Evolutionary conservation across 2,797 vertebrate species (phyloP), one percentile per base, ranked within the genome.

Genomic region (Columba guinea): DNA sequence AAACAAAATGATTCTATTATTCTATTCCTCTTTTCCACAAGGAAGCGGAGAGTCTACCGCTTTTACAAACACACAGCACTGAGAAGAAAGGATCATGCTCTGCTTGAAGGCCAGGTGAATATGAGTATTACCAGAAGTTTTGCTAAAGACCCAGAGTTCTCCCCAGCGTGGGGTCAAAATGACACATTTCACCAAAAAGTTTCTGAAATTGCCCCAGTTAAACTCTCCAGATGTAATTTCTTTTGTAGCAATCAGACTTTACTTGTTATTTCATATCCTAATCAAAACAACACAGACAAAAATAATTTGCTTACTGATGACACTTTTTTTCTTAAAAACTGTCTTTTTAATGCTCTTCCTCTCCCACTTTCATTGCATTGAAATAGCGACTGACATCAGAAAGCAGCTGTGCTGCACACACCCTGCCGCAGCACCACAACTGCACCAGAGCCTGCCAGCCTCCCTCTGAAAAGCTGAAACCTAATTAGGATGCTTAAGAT

Each of bases 241-340:
- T 93, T 97, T 97, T 97, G 95, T 97, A 92, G 96, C 95, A 97
- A 97, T 97, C 95, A 97, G 96, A 96, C 91, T 96, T 96, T 87
- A 87, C 93, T 97, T 97, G 95, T 97, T 94, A 94, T 95, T 94
- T 95, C 95, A 95, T 90, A 96, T 96, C 96, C 96, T 94, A 97
- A 97, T 94, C 95, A 97, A 96, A 96, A 96, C 94, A 96, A 95
- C 89, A 87, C 91, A 90, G 95, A 89, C 94, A 82, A 96, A 96
- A 97, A 96, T 97, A 96, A 97, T 97, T 97, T 97, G 96, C 96
- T 96, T 97, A 96, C 96, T 97, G 90, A 95, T 56, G 93, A 94
- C 93, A 93, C 94, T 93, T 94, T 96, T 96, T 91, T 78, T 77
- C 80, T 92, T 94, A 67, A 94, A 95, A 95, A 94, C 89, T 87